Percentiles rank a stretch among this genome's conserved stretches.
These are phyloP conservation scores for Enteromius afrohamiltoni DNA, from an alignment of 2,797 vertebrate genomes.

Conservation along the genomic window DNA sequence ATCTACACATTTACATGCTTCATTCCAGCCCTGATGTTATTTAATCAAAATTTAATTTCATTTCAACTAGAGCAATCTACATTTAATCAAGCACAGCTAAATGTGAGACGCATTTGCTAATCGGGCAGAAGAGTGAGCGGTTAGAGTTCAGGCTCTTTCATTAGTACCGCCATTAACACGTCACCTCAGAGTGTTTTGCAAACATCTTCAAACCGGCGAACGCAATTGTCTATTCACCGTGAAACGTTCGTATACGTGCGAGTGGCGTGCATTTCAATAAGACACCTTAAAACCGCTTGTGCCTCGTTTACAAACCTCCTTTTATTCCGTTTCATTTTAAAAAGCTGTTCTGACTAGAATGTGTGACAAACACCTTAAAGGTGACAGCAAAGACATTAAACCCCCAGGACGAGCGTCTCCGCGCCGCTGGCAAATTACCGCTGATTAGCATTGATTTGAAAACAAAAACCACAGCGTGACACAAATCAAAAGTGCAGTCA, in stretches of 20 bases:
- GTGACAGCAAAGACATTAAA: conserved; percentile 55
- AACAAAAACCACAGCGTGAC: conserved; percentile 64
- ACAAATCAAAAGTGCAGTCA: conserved; percentile 65
- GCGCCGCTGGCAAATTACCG: conserved; percentile 58
- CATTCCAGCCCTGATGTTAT: conserved; percentile 19
- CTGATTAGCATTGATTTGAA: conserved; percentile 73
- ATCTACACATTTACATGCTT: conserved; percentile 42
- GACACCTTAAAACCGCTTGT: conserved; percentile 2
- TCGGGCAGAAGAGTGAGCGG: conserved; percentile 37
- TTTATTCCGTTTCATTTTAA: conserved; percentile 28
- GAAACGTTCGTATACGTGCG: not conserved
- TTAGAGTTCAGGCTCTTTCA: conserved; percentile 46
- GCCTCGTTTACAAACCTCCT: conserved; percentile 3
- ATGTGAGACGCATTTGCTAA: conserved; percentile 29
- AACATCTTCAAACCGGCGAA: conserved; percentile 25
- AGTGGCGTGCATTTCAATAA: conserved; percentile 29
- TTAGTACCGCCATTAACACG: conserved; percentile 58
- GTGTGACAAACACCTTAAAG: conserved; percentile 35
- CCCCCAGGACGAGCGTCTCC: conserved; percentile 51
- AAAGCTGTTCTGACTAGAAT: conserved; percentile 24
- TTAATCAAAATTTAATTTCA: conserved; percentile 36
- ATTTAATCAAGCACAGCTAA: conserved; percentile 38
- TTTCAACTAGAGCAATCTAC: conserved; percentile 32
- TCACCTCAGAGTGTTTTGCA: conserved; percentile 43
- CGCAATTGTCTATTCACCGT: not conserved